Base-by-base conservation (phyloP, 2,888 invertebrate species). In the Blastobasis lacticolella region DNA sequence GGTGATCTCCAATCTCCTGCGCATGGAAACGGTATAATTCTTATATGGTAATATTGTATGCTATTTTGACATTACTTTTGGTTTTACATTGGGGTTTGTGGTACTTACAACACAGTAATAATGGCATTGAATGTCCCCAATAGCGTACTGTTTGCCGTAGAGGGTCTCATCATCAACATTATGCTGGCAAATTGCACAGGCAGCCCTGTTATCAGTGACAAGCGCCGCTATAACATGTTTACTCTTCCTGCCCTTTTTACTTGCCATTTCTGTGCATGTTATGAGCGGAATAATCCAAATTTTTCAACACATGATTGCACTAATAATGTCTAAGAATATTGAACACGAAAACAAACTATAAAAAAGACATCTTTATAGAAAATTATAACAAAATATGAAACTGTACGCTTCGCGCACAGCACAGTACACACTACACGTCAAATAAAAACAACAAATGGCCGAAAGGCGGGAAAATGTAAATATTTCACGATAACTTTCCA, bases 31-130 rank as follows among this genome's bases (percentile, higher is more conserved):
- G 1, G 23, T 23, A 23, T 23, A 23, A 23, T 23, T 23, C 23
- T 23, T 23, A 23, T 23, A 23, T 23, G 23, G 23, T 23, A 23
- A 23, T 23, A 23, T 23, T 23, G 23, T 3, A 23, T 23, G 23
- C 23, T 23, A 23, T 2, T 3, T 23, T 23, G 23, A 3, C 23
- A 23, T 23, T 23, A 23, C 23, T 23, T 23, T 23, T 23, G 23
- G 23, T 23, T 23, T 23, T 23, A 23, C 23, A 23, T 23, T 23
- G 23, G 23, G 23, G 38, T 7, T 37, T 7, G 48, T 49, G 36
- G 5, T 38, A 83, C 90, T 86, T 88, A 94, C 94, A 83, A 93
- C 87, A 71, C 95, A 95, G 75, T 92, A 94, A 64, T 94, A 93
- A 71, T 95, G 95, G 3, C 92, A 92, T 42, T 90, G 79, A 37